Base-by-base conservation (phyloP, 2,113 vertebrate genomes). In the Lagopus leucura region DNA sequence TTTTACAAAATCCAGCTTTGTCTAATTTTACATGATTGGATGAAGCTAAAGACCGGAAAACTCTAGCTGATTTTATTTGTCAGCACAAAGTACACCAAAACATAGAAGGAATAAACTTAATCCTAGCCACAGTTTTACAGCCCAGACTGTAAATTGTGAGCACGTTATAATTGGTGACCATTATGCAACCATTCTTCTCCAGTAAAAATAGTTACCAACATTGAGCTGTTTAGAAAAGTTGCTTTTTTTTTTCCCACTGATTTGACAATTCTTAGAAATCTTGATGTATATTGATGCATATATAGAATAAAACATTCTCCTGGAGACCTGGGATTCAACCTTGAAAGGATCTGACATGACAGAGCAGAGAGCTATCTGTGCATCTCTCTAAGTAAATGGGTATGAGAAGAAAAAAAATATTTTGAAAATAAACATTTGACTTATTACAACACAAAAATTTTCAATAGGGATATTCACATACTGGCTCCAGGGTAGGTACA, bases 371-470 rank as follows among this genome's bases (percentile, higher is more conserved):
- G 76, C 27, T 87, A 15, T 42, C n/a, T 54, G 22, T 13, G 28
- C 0, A 5, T 84, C 15, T 78, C 30, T 64, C 25, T 66, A 58
- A 15, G n/a, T 43, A 83, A 92, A 94, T 34, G 17, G 6, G 72
- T 50, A 88, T 52, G 24, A 92, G 11, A 15, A 78, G 79, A 83
- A 57, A 83, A 42, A 27, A 50, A 63, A 10, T n/a, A 8, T 52
- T 8, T 8, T 19, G n/a, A 64, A 93, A 82, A 48, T 43, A 78
- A 71, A 94, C 80, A 40, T 45, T 64, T 87, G 2, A 76, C 89
- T 92, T 94, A 84, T 80, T 92, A 93, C 30, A 28, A 73, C 75
- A 74, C 50, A 89, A 73, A 95, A 28, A 95, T 92, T 79, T 32
- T 92, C 78, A 75, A 43, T 89, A 83, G 7, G 65, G 22, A 21